These are phyloP conservation scores for Sciaenops ocellatus DNA, from an alignment of 2,797 vertebrate species.

Conservation along the genomic window DNA sequence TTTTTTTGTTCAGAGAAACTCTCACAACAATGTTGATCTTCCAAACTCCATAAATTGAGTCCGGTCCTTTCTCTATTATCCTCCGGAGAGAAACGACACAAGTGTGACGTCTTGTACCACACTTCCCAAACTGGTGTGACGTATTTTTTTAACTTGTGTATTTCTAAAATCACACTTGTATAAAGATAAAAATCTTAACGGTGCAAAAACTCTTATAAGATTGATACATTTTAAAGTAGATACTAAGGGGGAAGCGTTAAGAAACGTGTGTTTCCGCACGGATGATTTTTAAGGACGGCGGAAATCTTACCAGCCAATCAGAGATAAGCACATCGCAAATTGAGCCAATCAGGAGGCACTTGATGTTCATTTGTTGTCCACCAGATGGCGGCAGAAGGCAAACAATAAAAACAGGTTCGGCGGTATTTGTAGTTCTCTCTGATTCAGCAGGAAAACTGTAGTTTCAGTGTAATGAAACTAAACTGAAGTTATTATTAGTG, in stretches of 20 bases:
- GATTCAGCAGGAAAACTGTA: not conserved
- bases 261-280: conserved; percentile 51
- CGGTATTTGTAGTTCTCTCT: not conserved
- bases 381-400: conserved; percentile 55
- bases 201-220: rapidly evolving
- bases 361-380: not conserved
- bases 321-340: conserved; percentile 79
- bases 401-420: not conserved
- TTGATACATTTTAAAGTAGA: rapidly evolving
- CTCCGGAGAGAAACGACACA: conserved; percentile 58
- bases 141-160: rapidly evolving
- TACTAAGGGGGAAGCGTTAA: rapidly evolving
- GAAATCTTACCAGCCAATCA: conserved; percentile 64
- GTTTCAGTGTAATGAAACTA: not conserved
- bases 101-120: rapidly evolving
- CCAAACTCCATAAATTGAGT: conserved; percentile 69
- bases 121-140: rapidly evolving
- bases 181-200: rapidly evolving
- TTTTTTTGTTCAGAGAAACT: conserved; percentile 38
- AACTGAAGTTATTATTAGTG: not conserved
- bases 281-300: conserved; percentile 29
- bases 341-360: conserved; percentile 59
- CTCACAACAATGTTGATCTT: conserved; percentile 44
- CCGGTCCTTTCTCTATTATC: conserved; percentile 43
- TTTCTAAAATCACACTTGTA: rapidly evolving